These are phyloP conservation scores for Phyllostomus discolor DNA, from an alignment of 2,113 vertebrate species.

Conservation along the genomic window DNA sequence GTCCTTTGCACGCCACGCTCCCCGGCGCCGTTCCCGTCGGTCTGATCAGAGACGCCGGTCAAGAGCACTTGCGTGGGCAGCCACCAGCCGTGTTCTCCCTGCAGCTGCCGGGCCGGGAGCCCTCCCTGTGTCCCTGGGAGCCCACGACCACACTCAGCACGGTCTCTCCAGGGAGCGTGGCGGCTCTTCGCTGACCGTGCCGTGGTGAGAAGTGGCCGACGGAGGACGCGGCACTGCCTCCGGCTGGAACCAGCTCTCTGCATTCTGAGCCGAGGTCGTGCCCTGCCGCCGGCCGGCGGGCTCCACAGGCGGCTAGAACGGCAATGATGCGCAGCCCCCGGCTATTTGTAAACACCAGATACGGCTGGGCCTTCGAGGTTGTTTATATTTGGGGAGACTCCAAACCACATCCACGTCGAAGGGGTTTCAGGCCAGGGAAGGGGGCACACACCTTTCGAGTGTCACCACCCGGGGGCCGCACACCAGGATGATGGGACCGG, in stretches of 20 bases:
- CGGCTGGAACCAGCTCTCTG: fast-evolving
- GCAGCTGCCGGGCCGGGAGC: neutral
- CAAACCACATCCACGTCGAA: too few species aligned
- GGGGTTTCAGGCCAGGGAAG: fast-evolving
- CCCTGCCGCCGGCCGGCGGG: neutral
- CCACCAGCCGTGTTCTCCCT: neutral
- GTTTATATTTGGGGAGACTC: neutral
- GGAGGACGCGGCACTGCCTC: fast-evolving
- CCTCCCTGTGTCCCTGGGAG: fast-evolving
- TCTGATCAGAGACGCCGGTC: neutral
- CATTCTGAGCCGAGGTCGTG: fast-evolving
- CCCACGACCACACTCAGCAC: fast-evolving
- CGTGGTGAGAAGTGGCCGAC: fast-evolving
- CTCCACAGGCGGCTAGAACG: fast-evolving
- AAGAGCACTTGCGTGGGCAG: fast-evolving
- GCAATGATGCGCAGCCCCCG: fast-evolving
- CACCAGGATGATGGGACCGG: fast-evolving
- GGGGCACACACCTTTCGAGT: fast-evolving
- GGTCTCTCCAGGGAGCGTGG: neutral
- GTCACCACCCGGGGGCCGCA: neutral
- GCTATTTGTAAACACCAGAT: fast-evolving
- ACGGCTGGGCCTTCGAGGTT: fast-evolving
- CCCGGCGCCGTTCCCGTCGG: neutral
- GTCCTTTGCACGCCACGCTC: slow-evolving; percentile 55
- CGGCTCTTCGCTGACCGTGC: fast-evolving